phyloP scores from a whole-genome alignment of 2,888 invertebrate genomes.

The Antheraea assamensis region DNA sequence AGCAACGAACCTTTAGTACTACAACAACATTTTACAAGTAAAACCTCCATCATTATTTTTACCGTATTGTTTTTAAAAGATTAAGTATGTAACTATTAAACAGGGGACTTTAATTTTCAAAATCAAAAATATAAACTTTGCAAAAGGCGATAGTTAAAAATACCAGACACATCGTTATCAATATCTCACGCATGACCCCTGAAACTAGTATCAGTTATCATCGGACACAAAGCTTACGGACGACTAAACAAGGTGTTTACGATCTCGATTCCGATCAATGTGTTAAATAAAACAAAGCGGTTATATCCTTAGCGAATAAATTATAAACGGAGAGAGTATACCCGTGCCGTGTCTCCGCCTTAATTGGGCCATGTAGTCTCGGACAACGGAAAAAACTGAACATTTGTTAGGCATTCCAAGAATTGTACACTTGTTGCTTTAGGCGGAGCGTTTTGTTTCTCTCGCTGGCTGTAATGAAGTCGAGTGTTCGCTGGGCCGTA shows the following conservation, averaged over 20 bases:
- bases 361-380: conserved; percentile 77
- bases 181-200: conserved; percentile 51
- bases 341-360: conserved; percentile 53
- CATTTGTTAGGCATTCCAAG: conserved; percentile 81
- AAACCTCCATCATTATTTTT: no score
- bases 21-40: no score
- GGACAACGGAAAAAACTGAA: conserved; percentile 73
- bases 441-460: conserved; percentile 45
- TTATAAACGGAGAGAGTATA: conserved; percentile 65
- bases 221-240: conserved; percentile 56
- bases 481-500: conserved; percentile 10
- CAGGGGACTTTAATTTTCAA: neutral
- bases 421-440: conserved; percentile 76
- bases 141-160: conserved; percentile 22
- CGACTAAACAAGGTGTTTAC: conserved; percentile 80
- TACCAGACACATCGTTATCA: conserved; percentile 45
- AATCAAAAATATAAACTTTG: neutral
- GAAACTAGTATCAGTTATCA: conserved; percentile 55
- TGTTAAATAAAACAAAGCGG: conserved; percentile 66
- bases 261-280: conserved; percentile 70
- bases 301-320: conserved; percentile 76
- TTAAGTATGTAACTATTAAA: neutral
- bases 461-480: conserved; percentile 21
- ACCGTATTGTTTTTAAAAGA: neutral
- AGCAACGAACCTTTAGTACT: no score